Conservation (phyloP, 1,140 invertebrate species). For the Zaprionus taronus region DNA sequence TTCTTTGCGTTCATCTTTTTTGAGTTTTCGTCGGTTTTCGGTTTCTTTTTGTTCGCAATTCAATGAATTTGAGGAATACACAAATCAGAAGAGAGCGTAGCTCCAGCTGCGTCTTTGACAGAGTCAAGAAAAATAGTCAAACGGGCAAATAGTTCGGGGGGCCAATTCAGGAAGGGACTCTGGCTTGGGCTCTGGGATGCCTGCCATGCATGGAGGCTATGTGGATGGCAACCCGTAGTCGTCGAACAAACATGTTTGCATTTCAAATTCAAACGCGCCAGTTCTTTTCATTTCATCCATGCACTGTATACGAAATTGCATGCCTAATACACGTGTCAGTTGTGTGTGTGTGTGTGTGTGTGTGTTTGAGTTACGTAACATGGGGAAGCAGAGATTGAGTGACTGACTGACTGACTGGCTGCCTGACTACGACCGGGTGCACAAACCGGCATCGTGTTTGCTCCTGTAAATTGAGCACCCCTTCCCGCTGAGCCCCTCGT, state of each 20-base stretch:
- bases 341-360: background rate
- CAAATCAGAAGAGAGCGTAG: slow-evolving; percentile 47
- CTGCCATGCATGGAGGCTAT: slow-evolving; percentile 4
- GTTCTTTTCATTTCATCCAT: slow-evolving; percentile 38
- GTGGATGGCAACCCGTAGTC: slow-evolving; percentile 9
- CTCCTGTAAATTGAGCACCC: slow-evolving; percentile 73
- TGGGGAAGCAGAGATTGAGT: slow-evolving; percentile 21
- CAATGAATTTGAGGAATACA: slow-evolving; percentile 76
- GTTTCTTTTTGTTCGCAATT: slow-evolving; percentile 40
- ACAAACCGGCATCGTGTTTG: slow-evolving; percentile 55
- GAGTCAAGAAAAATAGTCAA: slow-evolving; percentile 58
- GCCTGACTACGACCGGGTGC: slow-evolving; percentile 13
- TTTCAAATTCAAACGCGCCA: slow-evolving; percentile 67
- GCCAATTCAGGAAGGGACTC: background rate
- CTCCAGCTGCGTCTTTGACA: slow-evolving; percentile 59
- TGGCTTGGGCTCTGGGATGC: background rate
- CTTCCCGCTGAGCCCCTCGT: background rate
- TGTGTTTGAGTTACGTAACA: slow-evolving; percentile 2
- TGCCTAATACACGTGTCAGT: slow-evolving; percentile 7
- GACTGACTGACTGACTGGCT: slow-evolving; percentile 23
- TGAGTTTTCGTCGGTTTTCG: background rate
- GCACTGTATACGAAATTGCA: slow-evolving; percentile 31
- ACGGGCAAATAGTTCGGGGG: slow-evolving; percentile 16
- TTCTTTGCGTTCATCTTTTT: slow-evolving; percentile 2
- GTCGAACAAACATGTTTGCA: slow-evolving; percentile 63